Evolutionary conservation across 2,888 invertebrate genomes (phyloP), one percentile per base, ranked within the genome.

Genomic region (Latrodectus elegans): DNA sequence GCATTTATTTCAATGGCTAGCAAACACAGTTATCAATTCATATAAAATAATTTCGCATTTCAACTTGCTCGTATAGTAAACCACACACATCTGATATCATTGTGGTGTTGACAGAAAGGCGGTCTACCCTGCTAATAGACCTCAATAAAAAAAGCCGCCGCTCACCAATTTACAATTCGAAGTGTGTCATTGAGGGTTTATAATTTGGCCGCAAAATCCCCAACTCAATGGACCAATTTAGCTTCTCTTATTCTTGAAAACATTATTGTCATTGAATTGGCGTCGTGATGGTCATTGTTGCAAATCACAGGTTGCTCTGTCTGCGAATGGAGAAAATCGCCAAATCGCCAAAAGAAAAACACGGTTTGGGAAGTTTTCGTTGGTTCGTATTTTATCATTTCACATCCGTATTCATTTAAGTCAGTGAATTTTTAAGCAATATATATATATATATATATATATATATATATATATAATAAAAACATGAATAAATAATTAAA

Each of bases 181-280:
- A 80, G 77, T 72, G 80, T 86, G 86, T 87, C 86, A 87, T 81
- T 87, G 86, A 51, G 65, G 68, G 67, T 74, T 64, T 80, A 80
- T 76, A 75, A 80, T n/a, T 49, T 17, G 49, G 80, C 85, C 81
- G 68, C 86, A 87, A 87, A 65, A 65, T 52, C 53, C 53, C 81
- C 81, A 87, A 81, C n/a, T 60, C 60, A 60, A 60, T 60, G 12
- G 60, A 60, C 60, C 60, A 60, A 60, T 60, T 60, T 87, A 77
- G 55, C 67, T 53, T n/a, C 65, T 65, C 77, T 84, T 75, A 79
- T 79, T 84, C 26, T 17, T n/a, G 70, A 74, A 85, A 74, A 79
- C 71, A 64, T 68, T 67, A 87, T 87, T 87, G 86, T 87, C 86
- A 87, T 87, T 87, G 81, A 55, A 51, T 81, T 77, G 86, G 86